Percentiles rank a stretch among this genome's conserved stretches.
These are phyloP conservation scores for Anarhynchus alexandrinus DNA, from an alignment of 2,113 vertebrate genomes.

Conservation along the genomic window DNA sequence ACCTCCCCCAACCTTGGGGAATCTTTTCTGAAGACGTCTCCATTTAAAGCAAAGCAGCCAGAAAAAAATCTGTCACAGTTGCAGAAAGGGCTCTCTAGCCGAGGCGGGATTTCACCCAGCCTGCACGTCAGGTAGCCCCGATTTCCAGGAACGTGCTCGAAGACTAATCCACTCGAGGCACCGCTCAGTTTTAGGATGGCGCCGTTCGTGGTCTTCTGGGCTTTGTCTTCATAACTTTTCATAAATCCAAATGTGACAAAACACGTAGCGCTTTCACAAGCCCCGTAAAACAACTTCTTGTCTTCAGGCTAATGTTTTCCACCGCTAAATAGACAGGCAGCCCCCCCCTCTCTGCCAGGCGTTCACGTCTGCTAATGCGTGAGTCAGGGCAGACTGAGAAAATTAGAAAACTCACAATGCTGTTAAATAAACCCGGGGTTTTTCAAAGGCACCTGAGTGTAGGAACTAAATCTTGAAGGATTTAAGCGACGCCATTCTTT, in stretches of 20 bases:
- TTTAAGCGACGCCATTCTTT: neutral
- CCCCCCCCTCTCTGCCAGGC: neutral
- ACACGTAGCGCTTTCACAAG: fast-evolving
- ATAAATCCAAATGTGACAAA: no score
- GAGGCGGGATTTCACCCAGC: neutral
- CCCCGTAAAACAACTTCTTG: neutral
- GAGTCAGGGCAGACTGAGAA: neutral
- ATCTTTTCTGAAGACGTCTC: neutral
- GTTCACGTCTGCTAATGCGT: neutral
- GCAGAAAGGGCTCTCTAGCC: neutral
- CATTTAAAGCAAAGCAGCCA: neutral
- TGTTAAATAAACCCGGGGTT: neutral
- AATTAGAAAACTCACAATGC: neutral
- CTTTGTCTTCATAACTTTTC: neutral
- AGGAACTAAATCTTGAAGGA: neutral
- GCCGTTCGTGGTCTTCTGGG: neutral
- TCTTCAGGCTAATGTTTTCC: neutral
- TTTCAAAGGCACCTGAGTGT: neutral
- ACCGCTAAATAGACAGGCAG: neutral
- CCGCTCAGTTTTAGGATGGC: neutral
- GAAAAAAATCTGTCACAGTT: neutral
- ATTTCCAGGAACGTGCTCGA: neutral
- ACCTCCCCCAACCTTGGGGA: neutral
- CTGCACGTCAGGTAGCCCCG: neutral
- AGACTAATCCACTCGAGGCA: fast-evolving